Evolutionary conservation across 2,113 vertebrate species (phyloP).

Genomic region (Nymphicus hollandicus): DNA sequence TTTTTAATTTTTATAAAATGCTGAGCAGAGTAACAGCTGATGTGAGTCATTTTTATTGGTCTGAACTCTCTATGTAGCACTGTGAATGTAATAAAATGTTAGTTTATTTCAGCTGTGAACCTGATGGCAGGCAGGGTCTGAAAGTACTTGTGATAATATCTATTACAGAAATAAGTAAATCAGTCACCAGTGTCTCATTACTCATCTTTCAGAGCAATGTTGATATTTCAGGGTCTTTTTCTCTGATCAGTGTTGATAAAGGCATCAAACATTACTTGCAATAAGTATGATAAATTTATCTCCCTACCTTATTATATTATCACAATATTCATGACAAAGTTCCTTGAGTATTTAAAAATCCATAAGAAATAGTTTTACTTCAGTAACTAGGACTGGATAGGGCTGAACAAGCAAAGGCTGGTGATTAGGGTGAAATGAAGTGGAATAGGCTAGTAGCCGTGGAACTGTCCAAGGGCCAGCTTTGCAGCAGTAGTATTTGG

Average conservation of each 20-base stretch:
- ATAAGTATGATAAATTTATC: background rate
- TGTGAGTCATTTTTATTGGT: rapidly evolving
- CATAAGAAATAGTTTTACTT: background rate
- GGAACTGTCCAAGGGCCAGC: background rate
- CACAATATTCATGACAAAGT: background rate
- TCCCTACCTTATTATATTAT: background rate
- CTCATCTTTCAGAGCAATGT: background rate
- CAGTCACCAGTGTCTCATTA: background rate
- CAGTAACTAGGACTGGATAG: background rate
- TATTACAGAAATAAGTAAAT: background rate
- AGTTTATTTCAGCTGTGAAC: background rate
- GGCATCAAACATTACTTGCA: background rate
- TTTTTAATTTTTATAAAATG: background rate
- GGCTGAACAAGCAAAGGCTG: background rate
- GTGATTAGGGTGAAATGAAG: background rate
- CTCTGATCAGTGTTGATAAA: background rate
- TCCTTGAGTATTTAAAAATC: background rate
- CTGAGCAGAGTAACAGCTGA: background rate
- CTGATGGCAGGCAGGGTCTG: background rate
- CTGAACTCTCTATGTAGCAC: background rate
- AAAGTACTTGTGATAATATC: background rate
- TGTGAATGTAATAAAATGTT: background rate
- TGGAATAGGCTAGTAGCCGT: background rate
- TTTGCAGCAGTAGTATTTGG: background rate
- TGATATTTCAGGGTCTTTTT: background rate